Base-by-base conservation (phyloP, 2,113 vertebrate genomes). In the Heptranchias perlo region DNA sequence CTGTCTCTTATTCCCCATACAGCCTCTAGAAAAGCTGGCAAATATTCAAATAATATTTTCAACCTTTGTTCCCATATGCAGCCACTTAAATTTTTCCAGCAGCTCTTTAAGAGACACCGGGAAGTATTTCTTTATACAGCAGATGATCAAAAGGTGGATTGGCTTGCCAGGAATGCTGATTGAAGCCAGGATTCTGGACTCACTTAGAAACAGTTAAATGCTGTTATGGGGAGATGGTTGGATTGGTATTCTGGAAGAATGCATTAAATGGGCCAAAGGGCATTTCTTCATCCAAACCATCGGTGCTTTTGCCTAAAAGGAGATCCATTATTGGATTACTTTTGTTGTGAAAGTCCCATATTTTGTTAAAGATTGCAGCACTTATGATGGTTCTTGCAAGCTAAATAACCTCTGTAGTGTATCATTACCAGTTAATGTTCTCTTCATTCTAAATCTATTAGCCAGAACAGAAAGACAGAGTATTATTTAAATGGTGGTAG, bases 141-240 rank as follows among this genome's bases (percentile, higher is more conserved):
- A 35, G 94, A 69, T 94, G 92, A 47, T 67, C 23, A 94, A 94
- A 64, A 94, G 39, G 25, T 52, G 94, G 94, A 95, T 14, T 52
- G 44, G 64, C 39, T 95, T 95, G 25, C 93, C 93, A 67, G 64
- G 93, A 95, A 95, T 65, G 64, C 62, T 95, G 94, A 69, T 73
- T 93, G 94, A 69, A 95, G 64, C 94, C 94, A 95, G 64, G 65
- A 67, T 69, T 4, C 64, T 95, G 65, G 94, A 52, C 47, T 69
- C 23, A 49, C 44, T 28, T 47, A 49, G 44, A 95, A 95, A 69
- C 39, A 49, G 62, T 31, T 49, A 13, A 69, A 31, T 69, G 93
- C 62, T 28, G 93, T 18, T 28, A 4, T 67, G 65, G 94, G 25
- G 14, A 52, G 94, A 69, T 69, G 28, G 65, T 73, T 73, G n/a